Evolutionary conservation across 2,113 vertebrate species (phyloP).

Genomic region (Zosterops hypoxanthus): DNA sequence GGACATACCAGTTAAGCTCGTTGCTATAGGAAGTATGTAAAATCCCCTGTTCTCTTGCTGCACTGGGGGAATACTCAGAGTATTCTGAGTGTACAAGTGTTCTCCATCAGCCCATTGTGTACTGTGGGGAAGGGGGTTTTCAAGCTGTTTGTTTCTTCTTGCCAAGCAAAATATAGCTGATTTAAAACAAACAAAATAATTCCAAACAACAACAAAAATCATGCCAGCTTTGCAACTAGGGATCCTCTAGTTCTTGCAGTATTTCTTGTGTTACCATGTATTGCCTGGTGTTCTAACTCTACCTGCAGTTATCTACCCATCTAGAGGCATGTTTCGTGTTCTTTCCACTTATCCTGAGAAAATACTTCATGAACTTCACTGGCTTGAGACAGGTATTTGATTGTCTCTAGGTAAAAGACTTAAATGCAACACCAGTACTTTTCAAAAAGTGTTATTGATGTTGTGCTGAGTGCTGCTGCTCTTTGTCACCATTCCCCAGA

Average conservation of each 20-base stretch:
- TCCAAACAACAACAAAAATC: neutral
- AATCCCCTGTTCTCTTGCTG: neutral
- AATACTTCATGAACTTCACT: neutral
- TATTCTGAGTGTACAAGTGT: neutral
- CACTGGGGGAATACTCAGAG: neutral
- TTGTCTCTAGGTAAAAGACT: neutral
- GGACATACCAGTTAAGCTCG: accelerated
- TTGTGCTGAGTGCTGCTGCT: neutral
- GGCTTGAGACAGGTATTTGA: neutral
- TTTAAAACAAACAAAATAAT: neutral
- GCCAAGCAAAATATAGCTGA: neutral
- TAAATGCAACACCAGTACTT: neutral
- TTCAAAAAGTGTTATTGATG: neutral
- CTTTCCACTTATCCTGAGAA: neutral
- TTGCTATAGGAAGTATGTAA: neutral
- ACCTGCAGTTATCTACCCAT: neutral
- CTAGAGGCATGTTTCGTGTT: neutral
- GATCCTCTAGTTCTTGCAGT: neutral
- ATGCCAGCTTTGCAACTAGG: neutral
- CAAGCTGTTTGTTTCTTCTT: neutral
- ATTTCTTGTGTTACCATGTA: neutral
- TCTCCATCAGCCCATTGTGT: neutral
- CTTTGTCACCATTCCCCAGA: neutral
- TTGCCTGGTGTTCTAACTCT: neutral
- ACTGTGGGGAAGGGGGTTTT: neutral